Evolutionary conservation across 2,888 invertebrate species (phyloP), one percentile per base, ranked within the genome.

Genomic region (Acronicta aceris): DNA sequence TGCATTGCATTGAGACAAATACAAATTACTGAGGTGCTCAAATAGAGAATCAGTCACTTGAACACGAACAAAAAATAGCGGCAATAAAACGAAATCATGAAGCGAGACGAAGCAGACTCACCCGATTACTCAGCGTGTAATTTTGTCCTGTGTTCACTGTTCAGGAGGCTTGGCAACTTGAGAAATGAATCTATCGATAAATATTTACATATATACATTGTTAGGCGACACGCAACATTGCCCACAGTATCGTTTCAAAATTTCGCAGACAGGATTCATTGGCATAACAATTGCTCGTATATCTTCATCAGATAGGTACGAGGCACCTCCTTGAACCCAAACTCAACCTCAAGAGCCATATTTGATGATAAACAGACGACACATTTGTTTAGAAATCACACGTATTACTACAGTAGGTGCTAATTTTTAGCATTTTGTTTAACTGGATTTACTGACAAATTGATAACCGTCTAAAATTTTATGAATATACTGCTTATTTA

Each of bases 71-170:
- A 89, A 89, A 88, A 89, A 87, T 85, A 75, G 78, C 79, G 64
- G 68, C 84, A 77, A 87, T 88, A 89, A 91, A 90, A 87, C 85
- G 82, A 85, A 89, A 83, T 87, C 89, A 88, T 87, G 74, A 78
- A 88, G 83, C 87, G 89, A 84, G 82, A 87, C 91, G 87, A 85
- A 82, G 83, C 84, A 84, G 87, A 90, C 88, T 91, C 91, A 89
- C 82, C 84, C 87, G 88, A 89, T 93, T 93, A 91, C 89, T 93
- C 92, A 91, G 84, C 83, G 86, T 85, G 87, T 91, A 91, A 92
- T 92, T 93, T 89, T 77, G 90, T 89, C 87, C 83, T 84, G 82
- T 79, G 73, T 25, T 59, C 50, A 81, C 79, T 76, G 80, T 46
- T 59, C 21, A 16, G 63, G 76, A 79, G 81, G 81, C 86, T 83